Conservation (phyloP, 2,113 vertebrate genomes). For the Panthera leo region DNA sequence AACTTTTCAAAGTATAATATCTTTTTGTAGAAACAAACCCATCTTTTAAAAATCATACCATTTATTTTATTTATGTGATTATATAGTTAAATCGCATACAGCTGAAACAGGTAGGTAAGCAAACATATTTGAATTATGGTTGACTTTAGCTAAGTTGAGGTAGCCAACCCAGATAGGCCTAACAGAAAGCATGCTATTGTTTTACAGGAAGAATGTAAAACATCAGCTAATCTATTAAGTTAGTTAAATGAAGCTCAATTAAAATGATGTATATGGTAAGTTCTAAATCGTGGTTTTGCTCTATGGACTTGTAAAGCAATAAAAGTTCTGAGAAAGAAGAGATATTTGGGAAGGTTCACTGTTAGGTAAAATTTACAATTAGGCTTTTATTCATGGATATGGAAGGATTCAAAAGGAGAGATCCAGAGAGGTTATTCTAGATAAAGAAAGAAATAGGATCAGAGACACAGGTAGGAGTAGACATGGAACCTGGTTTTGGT, state of each 20-base stretch:
- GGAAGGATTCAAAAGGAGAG: not conserved
- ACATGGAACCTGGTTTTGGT: not conserved
- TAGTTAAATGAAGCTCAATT: not conserved
- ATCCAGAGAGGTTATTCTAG: not conserved
- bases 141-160: not conserved
- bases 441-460: not conserved
- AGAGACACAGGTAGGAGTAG: not conserved
- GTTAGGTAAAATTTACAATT: not conserved
- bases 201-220: not conserved
- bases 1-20: not conserved
- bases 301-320: not conserved
- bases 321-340: not conserved
- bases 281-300: not conserved
- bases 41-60: not conserved
- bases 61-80: not conserved
- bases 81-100: not conserved
- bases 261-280: not conserved
- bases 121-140: not conserved
- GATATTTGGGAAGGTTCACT: not conserved
- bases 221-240: not conserved
- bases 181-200: not conserved
- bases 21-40: not conserved
- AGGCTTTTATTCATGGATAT: not conserved
- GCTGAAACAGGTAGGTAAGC: not conserved
- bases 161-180: not conserved